A percentile compares a stretch with the other conserved stretches of the same genome.
phyloP scores from a whole-genome alignment of 2,113 vertebrate genomes.

The Ovis aries region ARS-UI_Ramb_v3.0 NC_056065.1:80249001-80249500 shows the following conservation, averaged over 20 bases:
- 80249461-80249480: background rate
- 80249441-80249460: rapidly evolving
- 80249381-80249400: constrained; percentile 97
- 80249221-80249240: background rate
- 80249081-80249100: rapidly evolving
- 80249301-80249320: rapidly evolving
- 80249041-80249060: background rate
- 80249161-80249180: background rate
- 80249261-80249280: too few relatives aligned
- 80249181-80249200: background rate
- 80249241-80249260: too few relatives aligned
- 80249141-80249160: background rate
- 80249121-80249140: background rate
- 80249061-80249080: background rate
- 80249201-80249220: background rate
- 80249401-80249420: constrained; percentile 92
- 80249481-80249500: rapidly evolving
- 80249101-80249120: background rate
- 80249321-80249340: constrained; percentile 66
- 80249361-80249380: constrained; percentile 92
- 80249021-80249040: background rate
- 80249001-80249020: background rate
- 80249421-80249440: constrained; percentile 97
- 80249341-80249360: constrained; percentile 96
- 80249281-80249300: background rate